These are phyloP conservation scores for Aphelenchoides besseyi DNA, from an alignment of 1,140 invertebrate species.

Conservation along the genomic window DNA sequence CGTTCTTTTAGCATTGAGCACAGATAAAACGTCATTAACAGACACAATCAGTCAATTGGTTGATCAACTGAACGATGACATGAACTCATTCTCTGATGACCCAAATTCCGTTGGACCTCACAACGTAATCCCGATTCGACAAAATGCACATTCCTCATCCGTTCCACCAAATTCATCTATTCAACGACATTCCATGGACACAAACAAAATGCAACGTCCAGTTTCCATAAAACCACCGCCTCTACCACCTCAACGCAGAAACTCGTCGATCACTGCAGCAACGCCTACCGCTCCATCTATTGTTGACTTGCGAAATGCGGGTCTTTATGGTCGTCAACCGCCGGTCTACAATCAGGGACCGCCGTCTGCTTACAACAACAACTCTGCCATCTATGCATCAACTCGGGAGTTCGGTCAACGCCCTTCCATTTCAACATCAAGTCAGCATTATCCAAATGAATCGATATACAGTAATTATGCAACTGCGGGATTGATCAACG, in stretches of 20 bases:
- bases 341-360: no score
- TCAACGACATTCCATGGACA: constrained; percentile 3
- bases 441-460: not conserved
- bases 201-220: not conserved
- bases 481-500: not conserved
- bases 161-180: not conserved
- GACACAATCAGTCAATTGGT: constrained; percentile 5
- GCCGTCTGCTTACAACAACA: not conserved
- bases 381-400: not conserved
- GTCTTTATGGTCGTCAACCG: not conserved
- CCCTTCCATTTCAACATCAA: no score
- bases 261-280: constrained; percentile 45
- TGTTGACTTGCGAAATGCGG: constrained; percentile 14
- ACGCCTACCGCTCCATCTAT: constrained; percentile 35
- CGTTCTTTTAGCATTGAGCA: not conserved
- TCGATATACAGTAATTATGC: not conserved
- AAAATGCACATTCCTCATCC: constrained; percentile 6
- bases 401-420: not conserved
- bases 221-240: constrained; percentile 15
- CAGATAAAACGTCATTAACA: not conserved
- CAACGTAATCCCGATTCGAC: not conserved
- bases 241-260: constrained; percentile 38
- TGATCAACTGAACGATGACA: constrained; percentile 12
- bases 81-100: constrained; percentile 22
- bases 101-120: constrained; percentile 17